Base-by-base conservation (phyloP, 1,140 invertebrate genomes). In the Pentalonia nigronervosa region DNA sequence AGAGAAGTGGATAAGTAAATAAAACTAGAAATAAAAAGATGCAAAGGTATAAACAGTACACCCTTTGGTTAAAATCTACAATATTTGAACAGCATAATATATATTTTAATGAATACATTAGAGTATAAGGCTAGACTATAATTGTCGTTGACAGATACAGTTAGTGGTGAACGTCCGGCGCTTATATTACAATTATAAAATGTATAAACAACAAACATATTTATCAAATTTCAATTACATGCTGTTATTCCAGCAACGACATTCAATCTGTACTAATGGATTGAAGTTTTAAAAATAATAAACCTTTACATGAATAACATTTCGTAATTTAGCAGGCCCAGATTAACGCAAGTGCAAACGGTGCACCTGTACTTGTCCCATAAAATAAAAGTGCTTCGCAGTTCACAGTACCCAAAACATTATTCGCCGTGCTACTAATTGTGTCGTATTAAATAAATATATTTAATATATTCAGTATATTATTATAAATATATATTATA, bases 11-110 rank as follows among this genome's bases (percentile, higher is more conserved):
- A 88, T 50, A 53, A 89, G 87, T 50, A 89, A 89, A 89, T 53
- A 89, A 36, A 89, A 50, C 86, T 86, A 86, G 9, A 86, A 9
- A 45, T 23, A 87, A 84, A 84, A 84, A 84, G 36, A 87, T 45
- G 84, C 83, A 17, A 87, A 30, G 84, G 41, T 87, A 87, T 87
- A 87, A 45, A 87, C 84, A 30, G n/a, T 89, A 89, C 48, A 50
- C 87, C 87, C 87, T 89, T 53, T n/a, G 84, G 84, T 45, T 30
- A 45, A 14, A 45, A n/a, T 20, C 84, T 47, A 45, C 45, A 87
- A 87, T 48, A 47, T 87, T 87, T 87, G 84, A 30, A 87, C 84
- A 47, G 84, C 14, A 48, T 48, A 87, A 48, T 48, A 87, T 87
- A 87, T 20, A 87, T 47, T 87, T 87, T 87, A 87, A 87, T 30